Evolutionary conservation across 2,888 invertebrate genomes (phyloP).

Genomic region (Polyommatus iphigenia): DNA sequence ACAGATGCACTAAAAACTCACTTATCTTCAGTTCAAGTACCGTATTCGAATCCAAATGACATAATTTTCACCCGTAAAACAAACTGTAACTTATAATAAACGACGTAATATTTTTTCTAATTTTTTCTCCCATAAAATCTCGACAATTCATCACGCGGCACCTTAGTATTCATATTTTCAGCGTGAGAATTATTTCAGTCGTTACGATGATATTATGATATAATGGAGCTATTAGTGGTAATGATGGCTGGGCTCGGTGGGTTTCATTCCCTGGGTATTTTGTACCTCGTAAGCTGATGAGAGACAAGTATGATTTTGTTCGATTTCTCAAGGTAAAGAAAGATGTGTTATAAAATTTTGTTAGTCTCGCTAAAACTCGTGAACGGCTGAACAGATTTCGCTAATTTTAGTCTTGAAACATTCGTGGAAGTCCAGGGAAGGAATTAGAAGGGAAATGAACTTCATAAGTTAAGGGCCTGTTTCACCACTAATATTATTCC

Average conservation of each 20-base stretch:
- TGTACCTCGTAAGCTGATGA: neutral
- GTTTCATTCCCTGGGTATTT: neutral
- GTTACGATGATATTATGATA: constrained; percentile 31
- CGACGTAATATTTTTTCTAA: neutral
- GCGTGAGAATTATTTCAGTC: constrained; percentile 35
- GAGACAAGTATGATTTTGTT: neutral
- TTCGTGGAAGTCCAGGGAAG: too few relatives aligned
- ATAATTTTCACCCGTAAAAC: neutral
- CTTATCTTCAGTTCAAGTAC: too few relatives aligned
- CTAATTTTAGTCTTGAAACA: too few relatives aligned
- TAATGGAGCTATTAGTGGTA: constrained; percentile 23
- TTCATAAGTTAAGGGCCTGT: too few relatives aligned
- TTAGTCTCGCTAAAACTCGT: too few relatives aligned
- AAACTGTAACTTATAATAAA: neutral
- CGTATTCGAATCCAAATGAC: neutral
- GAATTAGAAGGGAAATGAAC: too few relatives aligned
- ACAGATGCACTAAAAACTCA: too few relatives aligned
- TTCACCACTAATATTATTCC: too few relatives aligned
- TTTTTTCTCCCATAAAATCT: constrained; percentile 30
- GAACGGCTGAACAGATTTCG: too few relatives aligned
- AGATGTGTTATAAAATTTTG: neutral
- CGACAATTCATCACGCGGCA: constrained; percentile 35
- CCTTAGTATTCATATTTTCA: constrained; percentile 36
- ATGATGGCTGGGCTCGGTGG: constrained; percentile 5
- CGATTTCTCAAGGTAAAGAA: neutral